A percentile compares a stretch with the other conserved stretches of the same genome.
phyloP scores from a whole-genome alignment of 2,113 vertebrate genomes.

The Apodemus speciosus region DNA sequence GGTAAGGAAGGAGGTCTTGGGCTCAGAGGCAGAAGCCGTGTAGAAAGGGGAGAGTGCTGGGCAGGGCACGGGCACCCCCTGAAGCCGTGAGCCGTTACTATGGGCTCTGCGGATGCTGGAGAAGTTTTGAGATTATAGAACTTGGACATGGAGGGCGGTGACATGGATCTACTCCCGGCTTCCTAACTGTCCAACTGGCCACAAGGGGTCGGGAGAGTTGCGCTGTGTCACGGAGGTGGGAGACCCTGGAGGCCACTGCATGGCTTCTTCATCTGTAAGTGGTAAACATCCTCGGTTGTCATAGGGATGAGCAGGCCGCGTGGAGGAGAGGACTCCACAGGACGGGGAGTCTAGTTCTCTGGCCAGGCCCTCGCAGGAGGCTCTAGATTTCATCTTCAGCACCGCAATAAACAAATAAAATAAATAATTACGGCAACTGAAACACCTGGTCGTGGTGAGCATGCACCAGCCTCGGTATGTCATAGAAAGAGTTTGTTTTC shows the following conservation, averaged over 20 bases:
- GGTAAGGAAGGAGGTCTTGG: not conserved
- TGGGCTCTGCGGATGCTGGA: not conserved
- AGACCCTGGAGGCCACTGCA: not conserved
- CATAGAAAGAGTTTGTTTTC: not conserved
- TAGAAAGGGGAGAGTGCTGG: not conserved
- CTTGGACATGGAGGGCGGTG: not conserved
- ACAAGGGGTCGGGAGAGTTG: not conserved
- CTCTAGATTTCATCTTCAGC: too few species aligned
- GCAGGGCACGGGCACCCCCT: not conserved
- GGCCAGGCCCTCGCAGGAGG: not conserved
- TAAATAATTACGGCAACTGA: not conserved
- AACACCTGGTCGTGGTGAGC: not conserved
- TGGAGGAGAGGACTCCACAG: not conserved
- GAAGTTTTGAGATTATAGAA: too few species aligned
- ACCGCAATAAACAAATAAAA: not conserved
- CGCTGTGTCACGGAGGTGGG: accelerated
- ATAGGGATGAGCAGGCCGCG: not conserved
- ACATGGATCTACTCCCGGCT: not conserved
- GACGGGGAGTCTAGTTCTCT: not conserved
- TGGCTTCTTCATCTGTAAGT: not conserved
- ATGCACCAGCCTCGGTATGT: not conserved
- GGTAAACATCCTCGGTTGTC: not conserved
- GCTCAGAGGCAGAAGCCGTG: too few species aligned
- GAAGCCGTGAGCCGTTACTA: not conserved
- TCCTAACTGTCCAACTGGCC: not conserved